phyloP scores from a whole-genome alignment of 2,888 invertebrate genomes.

The Cephus sareptanus region DNA sequence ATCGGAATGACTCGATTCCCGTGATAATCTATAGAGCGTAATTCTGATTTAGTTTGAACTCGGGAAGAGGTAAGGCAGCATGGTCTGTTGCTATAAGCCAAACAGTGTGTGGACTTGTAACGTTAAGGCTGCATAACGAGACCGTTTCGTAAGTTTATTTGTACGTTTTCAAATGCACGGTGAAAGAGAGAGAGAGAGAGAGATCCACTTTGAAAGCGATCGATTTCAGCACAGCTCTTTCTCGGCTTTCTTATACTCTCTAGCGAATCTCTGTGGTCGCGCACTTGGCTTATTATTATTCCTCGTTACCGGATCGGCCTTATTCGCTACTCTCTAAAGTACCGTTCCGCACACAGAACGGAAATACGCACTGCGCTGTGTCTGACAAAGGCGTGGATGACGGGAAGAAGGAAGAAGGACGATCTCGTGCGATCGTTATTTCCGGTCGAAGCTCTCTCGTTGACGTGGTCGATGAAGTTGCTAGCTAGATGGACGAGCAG shows the following conservation, averaged over 20 bases:
- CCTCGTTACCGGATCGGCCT: constrained; percentile 7
- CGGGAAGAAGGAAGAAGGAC: not conserved
- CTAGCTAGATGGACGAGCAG: not conserved
- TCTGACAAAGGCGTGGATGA: not conserved
- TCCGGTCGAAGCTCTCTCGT: not conserved
- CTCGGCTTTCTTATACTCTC: constrained; percentile 4
- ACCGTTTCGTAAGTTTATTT: not conserved
- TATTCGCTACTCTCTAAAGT: constrained; percentile 1
- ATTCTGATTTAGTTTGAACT: not conserved
- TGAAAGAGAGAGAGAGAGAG: not conserved
- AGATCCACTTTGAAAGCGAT: not conserved
- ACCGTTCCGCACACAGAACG: not conserved
- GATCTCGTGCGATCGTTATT: not conserved
- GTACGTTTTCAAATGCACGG: not conserved
- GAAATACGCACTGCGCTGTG: not conserved
- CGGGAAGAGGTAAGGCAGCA: not conserved
- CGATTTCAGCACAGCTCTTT: not conserved
- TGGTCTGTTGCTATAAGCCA: not conserved
- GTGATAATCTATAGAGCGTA: not conserved
- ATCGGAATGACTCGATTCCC: not conserved
- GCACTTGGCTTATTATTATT: constrained; percentile 1
- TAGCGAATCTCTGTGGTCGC: constrained; percentile 3
- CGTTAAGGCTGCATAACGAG: not conserved
- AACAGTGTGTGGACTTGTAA: not conserved
- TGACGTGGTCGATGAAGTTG: not conserved